Evolutionary conservation across 1,140 invertebrate genomes (phyloP).

Genomic region (Protaetia brevitarsis): DNA sequence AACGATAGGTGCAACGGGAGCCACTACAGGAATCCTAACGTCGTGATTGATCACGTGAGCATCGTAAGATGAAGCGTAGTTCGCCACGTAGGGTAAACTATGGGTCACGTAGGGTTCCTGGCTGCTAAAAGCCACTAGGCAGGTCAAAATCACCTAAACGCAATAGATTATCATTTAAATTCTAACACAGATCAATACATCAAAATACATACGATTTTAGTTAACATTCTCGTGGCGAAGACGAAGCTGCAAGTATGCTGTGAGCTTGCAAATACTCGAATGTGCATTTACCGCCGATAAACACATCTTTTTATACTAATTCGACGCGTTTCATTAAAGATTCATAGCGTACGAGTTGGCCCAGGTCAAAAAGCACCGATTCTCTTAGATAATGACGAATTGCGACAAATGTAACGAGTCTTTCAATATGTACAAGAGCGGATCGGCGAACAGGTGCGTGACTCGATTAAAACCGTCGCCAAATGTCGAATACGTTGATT

Average conservation of each 20-base stretch:
- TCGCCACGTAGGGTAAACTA: neutral
- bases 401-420: conserved; percentile 1
- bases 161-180: neutral
- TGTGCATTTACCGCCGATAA: neutral
- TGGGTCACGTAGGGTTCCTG: neutral
- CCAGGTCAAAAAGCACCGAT: conserved; percentile 7
- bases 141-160: neutral
- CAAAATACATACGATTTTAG: neutral
- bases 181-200: neutral
- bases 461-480: neutral
- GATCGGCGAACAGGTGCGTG: neutral
- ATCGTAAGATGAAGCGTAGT: neutral
- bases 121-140: neutral
- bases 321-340: neutral
- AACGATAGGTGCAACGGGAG: neutral
- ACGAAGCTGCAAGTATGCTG: neutral
- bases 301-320: neutral
- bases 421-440: neutral
- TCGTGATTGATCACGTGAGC: neutral
- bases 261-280: neutral
- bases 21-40: neutral
- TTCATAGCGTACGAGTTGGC: neutral
- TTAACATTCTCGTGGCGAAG: neutral
- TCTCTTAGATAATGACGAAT: conserved; percentile 16
- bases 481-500: conserved; percentile 2